phyloP scores from a whole-genome alignment of 2,797 vertebrate genomes.

The Typhlichthys subterraneus region DNA sequence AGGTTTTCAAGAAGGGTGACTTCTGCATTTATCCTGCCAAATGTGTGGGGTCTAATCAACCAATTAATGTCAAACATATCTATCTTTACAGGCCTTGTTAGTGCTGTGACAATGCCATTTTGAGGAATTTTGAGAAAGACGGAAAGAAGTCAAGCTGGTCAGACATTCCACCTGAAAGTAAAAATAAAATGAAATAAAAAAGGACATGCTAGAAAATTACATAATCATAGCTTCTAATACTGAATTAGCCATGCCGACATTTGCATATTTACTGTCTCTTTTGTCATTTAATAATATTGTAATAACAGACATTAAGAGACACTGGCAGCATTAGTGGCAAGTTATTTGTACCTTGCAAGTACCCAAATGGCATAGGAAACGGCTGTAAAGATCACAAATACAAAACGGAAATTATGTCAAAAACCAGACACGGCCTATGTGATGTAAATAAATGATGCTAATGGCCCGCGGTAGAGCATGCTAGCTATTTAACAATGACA shows the following conservation, averaged over 20 bases:
- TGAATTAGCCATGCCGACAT: slow-evolving; percentile 10
- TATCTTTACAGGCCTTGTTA: too few species aligned
- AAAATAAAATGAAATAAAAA: slow-evolving; percentile 31
- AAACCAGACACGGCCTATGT: slow-evolving; percentile 51
- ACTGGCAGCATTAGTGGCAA: slow-evolving; percentile 31
- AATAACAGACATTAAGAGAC: slow-evolving; percentile 39
- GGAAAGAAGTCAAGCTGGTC: too few species aligned
- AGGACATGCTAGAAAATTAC: slow-evolving; percentile 42
- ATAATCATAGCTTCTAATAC: slow-evolving; percentile 35
- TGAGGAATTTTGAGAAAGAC: too few species aligned
- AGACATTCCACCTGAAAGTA: neutral
- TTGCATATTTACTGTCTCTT: slow-evolving; percentile 67
- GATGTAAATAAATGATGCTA: slow-evolving; percentile 48
- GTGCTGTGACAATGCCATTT: too few species aligned
- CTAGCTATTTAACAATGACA: slow-evolving; percentile 48
- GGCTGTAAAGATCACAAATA: slow-evolving; percentile 22
- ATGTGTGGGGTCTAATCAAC: too few species aligned
- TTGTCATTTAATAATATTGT: slow-evolving; percentile 42
- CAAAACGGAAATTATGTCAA: slow-evolving; percentile 5
- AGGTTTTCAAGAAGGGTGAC: too few species aligned
- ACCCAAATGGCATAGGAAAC: slow-evolving; percentile 23
- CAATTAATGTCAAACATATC: too few species aligned
- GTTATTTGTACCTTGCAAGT: slow-evolving; percentile 7
- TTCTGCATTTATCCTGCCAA: too few species aligned
- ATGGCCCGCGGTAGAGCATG: slow-evolving; percentile 49